phyloP scores from a whole-genome alignment of 2,888 invertebrate species.

The Acanthosepion esculentum region DNA sequence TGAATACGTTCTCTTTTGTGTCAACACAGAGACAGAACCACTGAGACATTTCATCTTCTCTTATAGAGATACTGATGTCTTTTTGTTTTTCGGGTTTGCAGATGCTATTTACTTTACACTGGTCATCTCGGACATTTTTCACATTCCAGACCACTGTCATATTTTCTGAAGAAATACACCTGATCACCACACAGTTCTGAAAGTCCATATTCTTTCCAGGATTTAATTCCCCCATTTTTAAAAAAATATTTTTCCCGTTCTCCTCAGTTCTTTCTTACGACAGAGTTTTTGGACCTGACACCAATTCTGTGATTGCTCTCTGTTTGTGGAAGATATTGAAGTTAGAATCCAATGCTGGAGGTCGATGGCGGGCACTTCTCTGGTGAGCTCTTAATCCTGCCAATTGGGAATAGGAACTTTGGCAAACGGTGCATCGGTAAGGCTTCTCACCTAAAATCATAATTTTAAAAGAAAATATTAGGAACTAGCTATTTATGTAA shows the following conservation, averaged over 20 bases:
- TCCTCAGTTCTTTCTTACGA: neutral
- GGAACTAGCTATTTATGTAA: neutral
- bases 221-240: neutral
- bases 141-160: neutral
- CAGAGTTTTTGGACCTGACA: neutral
- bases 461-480: neutral
- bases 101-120: too few species aligned
- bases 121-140: too few species aligned
- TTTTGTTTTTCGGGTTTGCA: too few species aligned
- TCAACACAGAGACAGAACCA: too few species aligned
- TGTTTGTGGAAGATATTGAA: constrained; percentile 36
- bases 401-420: constrained; percentile 72
- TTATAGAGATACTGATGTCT: too few species aligned
- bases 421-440: constrained; percentile 69
- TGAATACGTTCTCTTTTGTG: too few species aligned
- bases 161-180: neutral
- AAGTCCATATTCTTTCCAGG: neutral
- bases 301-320: neutral
- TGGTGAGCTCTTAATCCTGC: constrained; percentile 73
- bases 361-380: constrained; percentile 69
- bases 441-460: constrained; percentile 70
- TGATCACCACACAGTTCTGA: neutral
- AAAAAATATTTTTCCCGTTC: neutral
- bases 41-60: too few species aligned
- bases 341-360: neutral